Evolutionary conservation across 1,140 invertebrate genomes (phyloP).

Genomic region (Mercenaria mercenaria): DNA sequence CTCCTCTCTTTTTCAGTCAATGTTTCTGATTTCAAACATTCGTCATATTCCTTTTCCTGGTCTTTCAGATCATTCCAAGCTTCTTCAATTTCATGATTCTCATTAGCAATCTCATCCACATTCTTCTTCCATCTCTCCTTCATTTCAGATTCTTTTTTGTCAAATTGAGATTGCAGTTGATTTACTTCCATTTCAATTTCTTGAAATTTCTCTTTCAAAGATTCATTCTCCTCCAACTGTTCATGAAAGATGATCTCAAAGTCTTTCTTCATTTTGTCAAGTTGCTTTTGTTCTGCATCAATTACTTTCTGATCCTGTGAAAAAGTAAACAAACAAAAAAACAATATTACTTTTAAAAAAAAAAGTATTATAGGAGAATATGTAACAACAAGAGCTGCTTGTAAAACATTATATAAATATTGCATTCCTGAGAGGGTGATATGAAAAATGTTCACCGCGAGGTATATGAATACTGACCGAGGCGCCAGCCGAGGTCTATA

Average conservation of each 20-base stretch:
- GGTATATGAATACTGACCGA: too few relatives aligned
- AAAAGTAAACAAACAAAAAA: neutral
- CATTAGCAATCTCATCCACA: slow-evolving; percentile 73
- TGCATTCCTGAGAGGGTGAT: too few relatives aligned
- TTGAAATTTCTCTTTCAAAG: slow-evolving; percentile 68
- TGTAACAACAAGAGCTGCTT: neutral
- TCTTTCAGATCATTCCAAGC: slow-evolving; percentile 80
- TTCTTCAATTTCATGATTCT: slow-evolving; percentile 78
- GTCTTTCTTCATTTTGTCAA: slow-evolving; percentile 49
- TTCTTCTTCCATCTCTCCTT: slow-evolving; percentile 72
- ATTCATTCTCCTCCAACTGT: slow-evolving; percentile 62
- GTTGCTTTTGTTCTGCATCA: slow-evolving; percentile 53
- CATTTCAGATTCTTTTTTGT: slow-evolving; percentile 66
- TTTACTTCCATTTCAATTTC: slow-evolving; percentile 65
- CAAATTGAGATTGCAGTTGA: slow-evolving; percentile 64
- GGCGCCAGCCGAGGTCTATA: too few relatives aligned
- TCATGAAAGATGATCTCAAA: slow-evolving; percentile 58
- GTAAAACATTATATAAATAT: too few relatives aligned
- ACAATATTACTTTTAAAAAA: too few relatives aligned
- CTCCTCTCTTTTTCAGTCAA: slow-evolving; percentile 71
- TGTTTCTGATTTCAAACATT: slow-evolving; percentile 57
- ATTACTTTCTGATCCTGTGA: slow-evolving; percentile 60
- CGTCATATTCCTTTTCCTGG: slow-evolving; percentile 71
- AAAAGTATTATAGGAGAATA: too few relatives aligned
- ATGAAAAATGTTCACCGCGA: too few relatives aligned